phyloP scores from a whole-genome alignment of 2,888 invertebrate species.

The Deroplatys truncata region DNA sequence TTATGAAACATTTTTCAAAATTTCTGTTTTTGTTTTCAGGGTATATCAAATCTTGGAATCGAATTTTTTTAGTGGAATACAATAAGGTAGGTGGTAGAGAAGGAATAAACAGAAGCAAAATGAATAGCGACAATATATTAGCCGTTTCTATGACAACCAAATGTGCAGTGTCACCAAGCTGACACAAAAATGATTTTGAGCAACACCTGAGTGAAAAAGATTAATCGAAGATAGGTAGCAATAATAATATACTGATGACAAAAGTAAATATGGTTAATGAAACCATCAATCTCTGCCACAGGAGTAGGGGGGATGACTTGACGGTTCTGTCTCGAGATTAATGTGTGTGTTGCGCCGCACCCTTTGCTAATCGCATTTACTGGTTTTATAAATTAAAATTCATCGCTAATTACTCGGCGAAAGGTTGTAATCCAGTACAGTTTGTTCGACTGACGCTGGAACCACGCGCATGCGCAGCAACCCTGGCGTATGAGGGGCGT shows the following conservation, averaged over 20 bases:
- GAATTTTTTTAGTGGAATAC: no score
- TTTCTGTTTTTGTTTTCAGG: no score
- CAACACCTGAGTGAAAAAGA: not conserved
- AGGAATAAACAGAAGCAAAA: no score
- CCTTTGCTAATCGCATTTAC: slow-evolving; percentile 30
- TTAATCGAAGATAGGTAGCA: not conserved
- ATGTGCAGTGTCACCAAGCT: not conserved
- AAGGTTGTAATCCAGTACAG: slow-evolving; percentile 20
- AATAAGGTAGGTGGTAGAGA: no score
- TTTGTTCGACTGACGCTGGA: not conserved
- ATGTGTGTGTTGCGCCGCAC: not conserved
- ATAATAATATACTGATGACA: not conserved
- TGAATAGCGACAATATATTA: no score
- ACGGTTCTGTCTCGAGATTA: not conserved
- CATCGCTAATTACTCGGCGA: slow-evolving; percentile 30
- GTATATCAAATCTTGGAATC: no score
- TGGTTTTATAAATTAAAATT: slow-evolving; percentile 31
- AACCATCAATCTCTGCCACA: not conserved
- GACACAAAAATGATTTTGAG: no score
- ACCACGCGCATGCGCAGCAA: not conserved
- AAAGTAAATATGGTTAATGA: not conserved
- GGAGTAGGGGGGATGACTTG: not conserved
- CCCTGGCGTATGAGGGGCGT: not conserved
- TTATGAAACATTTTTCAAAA: no score
- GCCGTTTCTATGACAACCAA: no score